phyloP scores from a whole-genome alignment of 2,113 vertebrate species.

The Xiphias gladius region DNA sequence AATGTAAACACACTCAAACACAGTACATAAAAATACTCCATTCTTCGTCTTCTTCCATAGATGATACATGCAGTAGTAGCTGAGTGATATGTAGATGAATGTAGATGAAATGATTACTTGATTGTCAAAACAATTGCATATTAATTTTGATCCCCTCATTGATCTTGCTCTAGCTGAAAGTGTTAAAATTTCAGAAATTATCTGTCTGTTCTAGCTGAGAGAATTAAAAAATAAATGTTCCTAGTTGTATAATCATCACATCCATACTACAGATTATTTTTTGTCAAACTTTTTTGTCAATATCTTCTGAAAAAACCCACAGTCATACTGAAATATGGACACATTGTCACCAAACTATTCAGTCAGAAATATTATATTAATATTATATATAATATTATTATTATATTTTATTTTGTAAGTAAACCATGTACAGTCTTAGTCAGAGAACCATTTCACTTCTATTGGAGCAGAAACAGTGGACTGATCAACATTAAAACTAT shows the following conservation, averaged over 20 bases:
- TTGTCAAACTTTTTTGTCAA: not conserved
- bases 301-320: not conserved
- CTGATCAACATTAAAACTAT: not conserved
- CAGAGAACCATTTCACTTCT: not conserved
- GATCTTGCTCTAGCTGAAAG: not conserved
- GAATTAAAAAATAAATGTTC: not conserved
- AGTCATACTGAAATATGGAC: not conserved
- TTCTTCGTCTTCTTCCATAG: not conserved
- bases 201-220: not conserved
- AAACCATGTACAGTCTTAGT: no score
- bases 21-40: not conserved
- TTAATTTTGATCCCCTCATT: not conserved
- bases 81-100: not conserved
- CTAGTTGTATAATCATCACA: not conserved
- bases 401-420: not conserved
- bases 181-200: not conserved
- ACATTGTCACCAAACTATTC: not conserved
- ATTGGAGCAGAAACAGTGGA: not conserved
- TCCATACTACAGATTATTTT: not conserved
- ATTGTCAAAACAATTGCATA: not conserved
- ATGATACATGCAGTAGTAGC: not conserved
- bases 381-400: no score
- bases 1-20: conserved; percentile 10
- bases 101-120: no score
- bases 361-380: not conserved